These are phyloP conservation scores for Tyrannus savana DNA, from an alignment of 2,113 vertebrate genomes.

Conservation along the genomic window DNA sequence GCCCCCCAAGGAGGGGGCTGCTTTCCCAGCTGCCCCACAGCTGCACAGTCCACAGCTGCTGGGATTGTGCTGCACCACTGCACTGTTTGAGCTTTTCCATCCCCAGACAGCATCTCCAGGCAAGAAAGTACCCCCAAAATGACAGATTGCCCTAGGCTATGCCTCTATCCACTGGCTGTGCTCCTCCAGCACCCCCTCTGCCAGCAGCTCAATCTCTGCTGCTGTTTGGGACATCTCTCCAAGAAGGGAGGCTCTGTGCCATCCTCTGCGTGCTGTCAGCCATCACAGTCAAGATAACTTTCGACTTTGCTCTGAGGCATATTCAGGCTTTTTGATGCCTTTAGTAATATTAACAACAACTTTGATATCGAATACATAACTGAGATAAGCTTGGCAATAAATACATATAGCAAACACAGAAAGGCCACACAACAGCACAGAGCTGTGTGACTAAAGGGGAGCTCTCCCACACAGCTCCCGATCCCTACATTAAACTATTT, in stretches of 20 bases:
- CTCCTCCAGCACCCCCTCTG: neutral
- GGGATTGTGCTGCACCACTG: neutral
- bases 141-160: neutral
- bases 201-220: neutral
- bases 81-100: neutral
- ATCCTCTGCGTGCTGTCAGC: neutral
- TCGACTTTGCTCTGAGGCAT: neutral
- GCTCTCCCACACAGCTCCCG: neutral
- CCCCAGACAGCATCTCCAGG: neutral
- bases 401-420: neutral
- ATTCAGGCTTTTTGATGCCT: neutral
- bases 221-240: neutral
- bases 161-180: neutral
- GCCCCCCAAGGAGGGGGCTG: neutral
- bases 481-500: neutral
- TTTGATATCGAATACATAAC: neutral
- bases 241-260: neutral
- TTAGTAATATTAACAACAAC: neutral
- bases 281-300: neutral
- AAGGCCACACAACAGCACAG: neutral
- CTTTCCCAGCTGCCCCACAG: neutral
- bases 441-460: neutral
- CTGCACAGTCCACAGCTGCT: neutral
- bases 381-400: constrained; percentile 14
- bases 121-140: neutral